Evolutionary conservation across 2,797 vertebrate species (phyloP).

Genomic region (Myotis myotis): DNA sequence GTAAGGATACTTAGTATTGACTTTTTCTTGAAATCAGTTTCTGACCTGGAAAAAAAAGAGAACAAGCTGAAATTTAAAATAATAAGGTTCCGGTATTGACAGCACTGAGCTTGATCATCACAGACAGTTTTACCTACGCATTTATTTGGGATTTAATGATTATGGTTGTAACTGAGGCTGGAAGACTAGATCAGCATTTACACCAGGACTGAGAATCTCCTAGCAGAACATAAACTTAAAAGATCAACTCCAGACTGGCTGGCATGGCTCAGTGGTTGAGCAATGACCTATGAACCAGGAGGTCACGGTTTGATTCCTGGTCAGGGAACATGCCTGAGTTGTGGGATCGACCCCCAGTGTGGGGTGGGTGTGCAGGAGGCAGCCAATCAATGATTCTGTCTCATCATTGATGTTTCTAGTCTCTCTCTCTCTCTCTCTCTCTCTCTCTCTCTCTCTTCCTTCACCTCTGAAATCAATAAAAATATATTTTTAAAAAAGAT

Average conservation of each 20-base stretch:
- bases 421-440: too few relatives aligned
- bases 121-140: background rate
- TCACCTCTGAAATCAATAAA: too few relatives aligned
- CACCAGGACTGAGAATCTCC: background rate
- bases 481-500: background rate
- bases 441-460: too few relatives aligned
- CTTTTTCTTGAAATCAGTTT: background rate
- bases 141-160: background rate
- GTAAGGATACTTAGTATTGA: accelerated
- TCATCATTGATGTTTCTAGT: too few relatives aligned
- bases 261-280: too few relatives aligned
- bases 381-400: too few relatives aligned
- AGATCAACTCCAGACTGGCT: background rate
- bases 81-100: background rate
- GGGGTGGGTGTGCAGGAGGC: too few relatives aligned
- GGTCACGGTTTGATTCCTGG: too few relatives aligned
- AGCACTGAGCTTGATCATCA: background rate
- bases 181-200: background rate
- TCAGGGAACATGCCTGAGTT: too few relatives aligned
- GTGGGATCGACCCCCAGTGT: too few relatives aligned
- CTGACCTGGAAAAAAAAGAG: background rate
- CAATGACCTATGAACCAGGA: too few relatives aligned
- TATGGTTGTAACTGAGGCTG: background rate
- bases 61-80: background rate
- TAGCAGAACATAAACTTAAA: background rate